Base-by-base conservation (phyloP, 2,113 vertebrate species). In the Odocoileus virginianus region DNA sequence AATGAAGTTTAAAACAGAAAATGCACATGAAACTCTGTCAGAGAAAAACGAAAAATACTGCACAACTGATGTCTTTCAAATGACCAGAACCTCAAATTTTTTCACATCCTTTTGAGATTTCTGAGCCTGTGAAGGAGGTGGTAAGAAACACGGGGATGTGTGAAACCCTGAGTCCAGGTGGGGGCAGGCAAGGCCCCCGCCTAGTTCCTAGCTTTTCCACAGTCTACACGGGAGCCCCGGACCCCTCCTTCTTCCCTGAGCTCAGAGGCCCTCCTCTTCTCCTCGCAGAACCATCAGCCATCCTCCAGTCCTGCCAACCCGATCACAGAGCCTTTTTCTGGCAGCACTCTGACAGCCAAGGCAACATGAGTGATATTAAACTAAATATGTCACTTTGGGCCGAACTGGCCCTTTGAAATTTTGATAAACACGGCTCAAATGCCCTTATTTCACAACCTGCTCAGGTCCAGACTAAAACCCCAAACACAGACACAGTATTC, bases 401-500 rank as follows among this genome's bases (percentile, higher is more conserved):
- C 96, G 52, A 25, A 40, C 27, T 1, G 16, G 57, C 43, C 83
- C 33, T 76, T 78, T 27, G 52, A 86, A n/a, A 58, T 57, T 40
- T 30, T 40, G 54, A 82, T n/a, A 89, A 64, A 55, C 27, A 2
- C 4, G 91, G 64, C 43, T 89, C 54, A 10, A 2, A 58, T 61
- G 78, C 85, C 57, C 57, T 57, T 45, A 33, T 50, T 52, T 57
- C 92, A 89, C 79, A 36, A 15, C 16, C 23, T 3, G 28, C 16
- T 50, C 11, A 1, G 27, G n/a, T 27, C 60, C 52, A 60, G 30
- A 30, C 36, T 30, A 9, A 55, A 86, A 61, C 14, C 14, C 7
- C 43, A 47, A 27, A n/a, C n/a, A 19, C 2, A 0, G 1, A 14
- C 15, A 89, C 40, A 1, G 2, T 13, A 10, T 10, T 30, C 45